Evolutionary conservation across 1,140 invertebrate species (phyloP).

Genomic region (Drosophila trapezifrons): DNA sequence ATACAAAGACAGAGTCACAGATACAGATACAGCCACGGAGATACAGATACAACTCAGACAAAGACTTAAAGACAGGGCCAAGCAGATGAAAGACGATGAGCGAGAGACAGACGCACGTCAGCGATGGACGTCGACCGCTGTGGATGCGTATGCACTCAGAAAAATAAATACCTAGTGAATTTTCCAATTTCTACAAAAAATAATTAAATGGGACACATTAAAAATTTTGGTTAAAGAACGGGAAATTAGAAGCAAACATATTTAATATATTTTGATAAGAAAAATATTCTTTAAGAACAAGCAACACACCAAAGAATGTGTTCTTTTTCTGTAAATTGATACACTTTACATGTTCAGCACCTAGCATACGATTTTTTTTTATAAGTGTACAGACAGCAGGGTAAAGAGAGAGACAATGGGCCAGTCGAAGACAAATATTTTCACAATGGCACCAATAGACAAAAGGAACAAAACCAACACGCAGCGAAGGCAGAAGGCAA

Average conservation of each 20-base stretch:
- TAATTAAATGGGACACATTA: not conserved
- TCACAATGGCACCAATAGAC: constrained; percentile 51
- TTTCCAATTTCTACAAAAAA: not conserved
- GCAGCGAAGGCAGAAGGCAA: constrained; percentile 36
- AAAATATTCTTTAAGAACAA: not conserved
- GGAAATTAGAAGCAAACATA: not conserved
- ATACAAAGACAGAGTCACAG: constrained; percentile 23
- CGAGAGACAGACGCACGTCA: constrained; percentile 48
- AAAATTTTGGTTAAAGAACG: not conserved
- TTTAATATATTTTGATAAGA: not conserved
- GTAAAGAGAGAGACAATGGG: constrained; percentile 38
- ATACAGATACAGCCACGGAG: not conserved
- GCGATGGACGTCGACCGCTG: constrained; percentile 15
- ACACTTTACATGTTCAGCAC: not conserved
- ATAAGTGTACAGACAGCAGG: not conserved
- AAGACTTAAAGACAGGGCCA: constrained; percentile 24
- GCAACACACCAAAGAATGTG: too few species aligned
- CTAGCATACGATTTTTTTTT: constrained; percentile 1
- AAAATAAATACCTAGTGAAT: not conserved
- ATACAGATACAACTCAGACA: constrained; percentile 28
- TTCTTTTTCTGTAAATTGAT: not conserved
- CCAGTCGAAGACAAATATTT: constrained; percentile 65
- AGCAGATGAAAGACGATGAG: constrained; percentile 35
- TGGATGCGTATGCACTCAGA: constrained; percentile 32
- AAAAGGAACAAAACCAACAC: constrained; percentile 43